Evolutionary conservation across 2,113 vertebrate species (phyloP).

Genomic region (Bostrychus sinensis): DNA sequence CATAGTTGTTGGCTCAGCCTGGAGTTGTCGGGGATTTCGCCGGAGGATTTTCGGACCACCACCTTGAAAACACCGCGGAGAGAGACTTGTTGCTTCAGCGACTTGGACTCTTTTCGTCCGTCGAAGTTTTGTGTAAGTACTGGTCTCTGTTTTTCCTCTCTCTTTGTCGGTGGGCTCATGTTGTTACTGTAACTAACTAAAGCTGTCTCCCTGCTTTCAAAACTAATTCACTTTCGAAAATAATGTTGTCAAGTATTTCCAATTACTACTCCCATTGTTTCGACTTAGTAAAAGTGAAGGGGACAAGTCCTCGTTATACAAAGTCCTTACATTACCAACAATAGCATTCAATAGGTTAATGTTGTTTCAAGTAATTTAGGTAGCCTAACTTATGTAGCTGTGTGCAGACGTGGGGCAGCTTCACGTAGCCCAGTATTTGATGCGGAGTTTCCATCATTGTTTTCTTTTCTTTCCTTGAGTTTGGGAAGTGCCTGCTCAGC

Average conservation of each 20-base stretch:
- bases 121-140: slow-evolving; percentile 79
- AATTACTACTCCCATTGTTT: background rate
- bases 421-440: slow-evolving; percentile 17
- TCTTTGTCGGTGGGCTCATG: slow-evolving; percentile 29
- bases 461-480: slow-evolving; percentile 52
- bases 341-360: slow-evolving; percentile 9
- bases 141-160: slow-evolving; percentile 6
- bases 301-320: background rate
- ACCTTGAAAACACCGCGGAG: slow-evolving; percentile 81
- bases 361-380: background rate
- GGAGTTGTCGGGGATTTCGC: slow-evolving; percentile 88
- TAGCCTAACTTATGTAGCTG: background rate
- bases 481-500: slow-evolving; percentile 70
- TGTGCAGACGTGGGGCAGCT: background rate
- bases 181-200: slow-evolving; percentile 40
- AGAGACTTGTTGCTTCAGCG: slow-evolving; percentile 90
- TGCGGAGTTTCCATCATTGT: slow-evolving; percentile 46
- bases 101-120: slow-evolving; percentile 63
- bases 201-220: background rate
- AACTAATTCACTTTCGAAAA: background rate
- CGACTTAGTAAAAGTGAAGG: background rate
- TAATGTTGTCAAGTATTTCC: too few species aligned
- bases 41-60: slow-evolving; percentile 90
- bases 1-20: slow-evolving; percentile 83
- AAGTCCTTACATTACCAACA: background rate